phyloP scores from a whole-genome alignment of 2,888 invertebrate genomes.

The Pristionchus arcanus region DNA sequence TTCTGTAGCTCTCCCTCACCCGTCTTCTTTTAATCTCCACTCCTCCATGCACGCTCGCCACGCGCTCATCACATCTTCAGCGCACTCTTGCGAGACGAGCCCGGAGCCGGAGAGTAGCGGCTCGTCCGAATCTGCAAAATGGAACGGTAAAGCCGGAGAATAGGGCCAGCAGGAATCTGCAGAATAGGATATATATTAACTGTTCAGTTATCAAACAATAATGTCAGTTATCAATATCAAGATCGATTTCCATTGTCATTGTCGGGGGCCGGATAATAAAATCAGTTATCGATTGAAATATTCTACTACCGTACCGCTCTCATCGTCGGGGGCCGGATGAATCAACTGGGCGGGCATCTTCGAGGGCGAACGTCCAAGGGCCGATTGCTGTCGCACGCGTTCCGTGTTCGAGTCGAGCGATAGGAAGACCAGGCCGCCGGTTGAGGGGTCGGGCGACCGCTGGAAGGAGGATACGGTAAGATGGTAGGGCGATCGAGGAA shows the following conservation, averaged over 20 bases:
- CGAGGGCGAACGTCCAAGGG: conserved; percentile 64
- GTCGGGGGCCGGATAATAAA: background rate
- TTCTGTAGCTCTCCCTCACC: conserved; percentile 57
- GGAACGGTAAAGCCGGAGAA: no score
- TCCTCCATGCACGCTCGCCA: conserved; percentile 89
- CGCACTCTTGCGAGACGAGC: conserved; percentile 95
- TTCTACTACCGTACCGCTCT: conserved; percentile 72
- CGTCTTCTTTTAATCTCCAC: conserved; percentile 77
- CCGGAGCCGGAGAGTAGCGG: conserved; percentile 98
- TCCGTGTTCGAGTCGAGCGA: conserved; percentile 56
- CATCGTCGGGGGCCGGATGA: conserved; percentile 79
- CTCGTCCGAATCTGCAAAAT: conserved; percentile 84
- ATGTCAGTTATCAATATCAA: background rate
- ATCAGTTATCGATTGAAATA: background rate
- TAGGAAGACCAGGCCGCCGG: conserved; percentile 40
- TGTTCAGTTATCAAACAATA: background rate
- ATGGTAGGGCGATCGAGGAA: background rate
- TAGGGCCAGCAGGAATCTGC: no score
- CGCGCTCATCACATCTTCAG: conserved; percentile 91
- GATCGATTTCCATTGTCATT: conserved; percentile 66
- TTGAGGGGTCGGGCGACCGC: conserved; percentile 55
- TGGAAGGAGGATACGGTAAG: conserved; percentile 54
- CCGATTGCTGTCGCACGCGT: conserved; percentile 35
- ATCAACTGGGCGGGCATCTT: conserved; percentile 79
- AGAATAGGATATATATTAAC: background rate